These are phyloP conservation scores for Talpa occidentalis DNA, from an alignment of 2,113 vertebrate genomes.

Conservation along the genomic window DNA sequence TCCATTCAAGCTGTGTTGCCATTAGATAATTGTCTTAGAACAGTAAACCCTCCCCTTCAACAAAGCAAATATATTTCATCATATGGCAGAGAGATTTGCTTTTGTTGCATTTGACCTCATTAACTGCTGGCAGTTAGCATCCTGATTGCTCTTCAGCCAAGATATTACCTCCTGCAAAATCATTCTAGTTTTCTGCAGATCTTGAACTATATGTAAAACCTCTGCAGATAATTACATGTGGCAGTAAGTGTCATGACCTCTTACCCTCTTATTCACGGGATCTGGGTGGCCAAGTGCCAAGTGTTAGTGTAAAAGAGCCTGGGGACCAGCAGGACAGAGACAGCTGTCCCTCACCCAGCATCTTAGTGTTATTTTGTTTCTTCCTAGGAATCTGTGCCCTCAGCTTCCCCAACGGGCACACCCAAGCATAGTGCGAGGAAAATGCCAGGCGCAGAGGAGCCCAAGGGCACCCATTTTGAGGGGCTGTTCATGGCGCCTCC, in stretches of 20 bases:
- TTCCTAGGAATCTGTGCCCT: conserved; percentile 89
- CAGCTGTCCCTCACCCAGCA: not conserved
- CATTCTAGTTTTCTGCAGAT: not conserved
- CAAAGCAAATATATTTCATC: not conserved
- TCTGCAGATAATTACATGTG: not conserved
- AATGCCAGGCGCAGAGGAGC: conserved; percentile 76
- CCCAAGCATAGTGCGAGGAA: conserved; percentile 80
- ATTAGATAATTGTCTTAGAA: not conserved
- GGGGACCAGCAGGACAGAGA: not conserved
- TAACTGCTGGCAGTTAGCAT: conserved; percentile 24
- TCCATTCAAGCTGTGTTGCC: not conserved
- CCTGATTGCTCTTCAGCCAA: conserved; percentile 41
- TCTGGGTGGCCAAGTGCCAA: not conserved
- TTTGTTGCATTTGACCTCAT: not conserved
- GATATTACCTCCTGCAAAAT: not conserved
- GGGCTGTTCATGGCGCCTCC: conserved; percentile 81
- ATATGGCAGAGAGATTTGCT: not conserved
- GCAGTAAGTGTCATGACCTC: not conserved
- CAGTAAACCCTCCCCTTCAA: not conserved
- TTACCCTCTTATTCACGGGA: not conserved
- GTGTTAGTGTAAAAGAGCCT: not conserved
- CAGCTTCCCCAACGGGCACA: conserved; percentile 84
- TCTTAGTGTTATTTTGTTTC: conserved; percentile 56
- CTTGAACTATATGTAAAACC: not conserved
- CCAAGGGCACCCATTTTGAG: conserved; percentile 53